Conservation (phyloP, 2,888 invertebrate genomes). For the Megastigmus dorsalis region DNA sequence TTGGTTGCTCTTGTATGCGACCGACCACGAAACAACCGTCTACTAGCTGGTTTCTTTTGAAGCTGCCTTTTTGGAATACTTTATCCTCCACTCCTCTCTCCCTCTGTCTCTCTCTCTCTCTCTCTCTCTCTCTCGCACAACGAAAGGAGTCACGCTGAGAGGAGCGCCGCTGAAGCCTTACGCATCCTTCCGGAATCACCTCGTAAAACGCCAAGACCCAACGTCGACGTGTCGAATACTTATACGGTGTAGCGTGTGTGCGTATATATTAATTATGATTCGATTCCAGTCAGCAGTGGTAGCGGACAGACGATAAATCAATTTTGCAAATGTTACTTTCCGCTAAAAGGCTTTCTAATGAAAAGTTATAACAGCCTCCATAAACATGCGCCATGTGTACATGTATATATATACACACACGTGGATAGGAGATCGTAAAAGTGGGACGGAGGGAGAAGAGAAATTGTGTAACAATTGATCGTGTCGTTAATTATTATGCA, state of each 20-base stretch:
- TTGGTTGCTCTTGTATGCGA: slow-evolving; percentile 34
- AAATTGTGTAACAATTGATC: too few species aligned
- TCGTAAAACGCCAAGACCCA: slow-evolving; percentile 26
- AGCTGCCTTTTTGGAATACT: slow-evolving; percentile 48
- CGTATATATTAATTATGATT: not conserved
- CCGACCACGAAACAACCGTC: slow-evolving; percentile 39
- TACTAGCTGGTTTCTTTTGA: slow-evolving; percentile 31
- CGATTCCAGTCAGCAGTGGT: too few species aligned
- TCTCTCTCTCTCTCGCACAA: not conserved
- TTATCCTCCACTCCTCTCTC: not conserved
- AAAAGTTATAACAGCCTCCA: too few species aligned
- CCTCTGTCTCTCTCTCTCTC: not conserved
- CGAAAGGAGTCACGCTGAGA: not conserved
- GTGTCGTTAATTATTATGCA: too few species aligned
- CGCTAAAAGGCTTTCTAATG: too few species aligned
- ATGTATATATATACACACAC: too few species aligned
- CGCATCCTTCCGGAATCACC: slow-evolving; percentile 30
- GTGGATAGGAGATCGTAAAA: too few species aligned
- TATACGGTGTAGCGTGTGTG: too few species aligned
- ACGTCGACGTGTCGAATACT: slow-evolving; percentile 7
- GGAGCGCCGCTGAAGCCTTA: slow-evolving; percentile 17
- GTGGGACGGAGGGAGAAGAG: too few species aligned
- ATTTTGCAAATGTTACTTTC: too few species aligned
- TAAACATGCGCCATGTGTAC: too few species aligned
- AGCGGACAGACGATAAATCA: too few species aligned